A percentile compares a stretch with the other conserved stretches of the same genome.
Conservation (phyloP, 2,113 vertebrate species). For the Pangasianodon hypophthalmus region DNA sequence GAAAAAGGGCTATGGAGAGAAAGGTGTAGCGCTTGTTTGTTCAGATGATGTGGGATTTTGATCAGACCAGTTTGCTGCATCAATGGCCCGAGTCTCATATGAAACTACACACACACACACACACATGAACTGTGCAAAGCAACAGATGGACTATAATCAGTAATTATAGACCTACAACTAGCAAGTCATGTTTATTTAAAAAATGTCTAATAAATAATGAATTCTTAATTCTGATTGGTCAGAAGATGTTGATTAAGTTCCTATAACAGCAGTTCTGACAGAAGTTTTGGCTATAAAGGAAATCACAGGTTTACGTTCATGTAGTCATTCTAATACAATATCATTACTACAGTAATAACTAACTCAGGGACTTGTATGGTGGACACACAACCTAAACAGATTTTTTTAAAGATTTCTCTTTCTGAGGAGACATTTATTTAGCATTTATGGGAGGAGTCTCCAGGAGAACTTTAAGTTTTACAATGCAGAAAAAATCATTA, state of each 20-base stretch:
- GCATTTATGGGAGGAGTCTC: not conserved
- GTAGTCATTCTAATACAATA: not conserved
- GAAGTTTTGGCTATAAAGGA: not conserved
- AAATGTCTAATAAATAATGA: not conserved
- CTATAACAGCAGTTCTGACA: not conserved
- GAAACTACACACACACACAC: constrained; percentile 62
- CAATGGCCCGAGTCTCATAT: constrained; percentile 73
- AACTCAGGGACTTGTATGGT: not conserved
- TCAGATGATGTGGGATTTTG: constrained; percentile 75
- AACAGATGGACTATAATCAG: constrained; percentile 1
- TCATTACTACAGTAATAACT: not conserved
- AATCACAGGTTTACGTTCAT: not conserved
- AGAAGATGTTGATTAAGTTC: not conserved
- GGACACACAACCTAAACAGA: too few relatives aligned
- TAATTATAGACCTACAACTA: not conserved
- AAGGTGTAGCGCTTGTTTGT: constrained; percentile 72
- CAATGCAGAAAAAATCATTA: not conserved
- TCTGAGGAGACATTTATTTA: not conserved
- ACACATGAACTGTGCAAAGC: not conserved
- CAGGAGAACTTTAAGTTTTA: not conserved
- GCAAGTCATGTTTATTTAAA: not conserved
- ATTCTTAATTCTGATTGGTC: not conserved
- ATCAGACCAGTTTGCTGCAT: constrained; percentile 74
- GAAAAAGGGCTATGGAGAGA: constrained; percentile 24
- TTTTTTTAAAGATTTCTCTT: too few relatives aligned